Base-by-base conservation (phyloP, 2,888 invertebrate species). In the Stenchaetothrips biformis region DNA sequence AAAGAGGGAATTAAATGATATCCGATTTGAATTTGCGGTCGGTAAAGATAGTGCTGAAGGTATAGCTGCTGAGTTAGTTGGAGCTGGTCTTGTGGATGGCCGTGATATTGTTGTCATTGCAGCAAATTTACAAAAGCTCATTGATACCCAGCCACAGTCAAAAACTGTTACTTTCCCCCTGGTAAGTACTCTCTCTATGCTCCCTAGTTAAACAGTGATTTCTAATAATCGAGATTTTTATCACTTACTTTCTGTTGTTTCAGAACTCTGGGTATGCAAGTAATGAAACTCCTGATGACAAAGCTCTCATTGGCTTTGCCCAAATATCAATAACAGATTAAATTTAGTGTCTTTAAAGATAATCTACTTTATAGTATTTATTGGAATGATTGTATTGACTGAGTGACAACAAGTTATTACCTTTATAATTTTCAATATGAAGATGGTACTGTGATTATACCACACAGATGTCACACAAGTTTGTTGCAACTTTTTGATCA, bases 241-340 rank as follows among this genome's bases (percentile, higher is more conserved):
- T 80, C 48, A 48, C n/a, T 81, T 81, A 48, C 79, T 48, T 81
- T 82, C 83, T 83, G 84, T 84, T 82, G 84, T 88, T 86, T 81
- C 85, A 91, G 91, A 91, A 90, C 86, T 92, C 93, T 82, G 92
- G 92, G 82, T 89, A 90, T 84, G 90, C 90, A 82, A 90, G 91
- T 80, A 94, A 93, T 84, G 96, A 95, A 88, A 91, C 94, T 82
- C 92, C 95, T 80, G 98, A 99, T 88, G 98, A 99, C 88, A 95
- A 95, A 86, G 94, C 97, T 78, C 90, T 99, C 84, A 92, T 98
- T 86, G 99, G 99, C 85, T 99, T 93, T 90, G 99, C 99, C 87
- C 98, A 99, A 90, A 94, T 99, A 86, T 97, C 97, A 84, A 93
- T 98, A 87, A 93, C 94, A 84, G 96, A 96, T 90, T 96, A 91